Evolutionary conservation across 2,113 vertebrate genomes (phyloP), one percentile per base, ranked within the genome.

Genomic region (Sander lucioperca): DNA sequence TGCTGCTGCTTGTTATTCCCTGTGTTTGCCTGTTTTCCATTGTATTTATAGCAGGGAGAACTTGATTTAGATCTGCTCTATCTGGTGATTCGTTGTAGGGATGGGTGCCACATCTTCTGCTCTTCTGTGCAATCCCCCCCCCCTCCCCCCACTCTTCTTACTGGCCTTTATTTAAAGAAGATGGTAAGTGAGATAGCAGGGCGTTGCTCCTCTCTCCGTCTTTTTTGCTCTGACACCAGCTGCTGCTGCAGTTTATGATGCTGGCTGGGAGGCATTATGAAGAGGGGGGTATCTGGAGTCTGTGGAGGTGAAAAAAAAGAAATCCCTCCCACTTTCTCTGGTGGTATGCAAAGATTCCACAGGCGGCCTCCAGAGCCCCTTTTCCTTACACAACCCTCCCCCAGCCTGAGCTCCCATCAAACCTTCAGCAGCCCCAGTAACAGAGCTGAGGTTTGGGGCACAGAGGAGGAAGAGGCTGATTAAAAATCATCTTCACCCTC

Each of bases 41-140:
- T 86, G 72, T 94, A 94, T 95, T 95, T 94, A 93, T 94, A 93
- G 88, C 82, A 39, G 59, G 39, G 19, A 58, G 39, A 69, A 74
- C 91, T 91, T 88, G 86, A 93, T 94, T 95, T 94, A 92, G 91
- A 94, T 85, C 84, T 77, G 80, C 91, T 92, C 91, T 92, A 91
- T 93, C 92, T 94, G 93, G 87, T 92, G 83, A 87, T 86, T 87
- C 45, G 73, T 88, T 88, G 83, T 59, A 83, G 66, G 91, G 86
- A 88, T 65, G 75, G 77, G 75, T 91, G 88, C 79, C 86, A 87
- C 85, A 86, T 87, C 87, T 82, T 83, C 74, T 5, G 67, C 67
- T 82, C 71, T 36, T 79, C 16, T 64, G 74, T 78, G 61, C 63
- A 65, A 83, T 39, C 69, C 30, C 45, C 43, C 47, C 69, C 30